These are phyloP conservation scores for Hippocampus kuda DNA, from an alignment of 2,797 vertebrate species.

Conservation along the genomic window DNA sequence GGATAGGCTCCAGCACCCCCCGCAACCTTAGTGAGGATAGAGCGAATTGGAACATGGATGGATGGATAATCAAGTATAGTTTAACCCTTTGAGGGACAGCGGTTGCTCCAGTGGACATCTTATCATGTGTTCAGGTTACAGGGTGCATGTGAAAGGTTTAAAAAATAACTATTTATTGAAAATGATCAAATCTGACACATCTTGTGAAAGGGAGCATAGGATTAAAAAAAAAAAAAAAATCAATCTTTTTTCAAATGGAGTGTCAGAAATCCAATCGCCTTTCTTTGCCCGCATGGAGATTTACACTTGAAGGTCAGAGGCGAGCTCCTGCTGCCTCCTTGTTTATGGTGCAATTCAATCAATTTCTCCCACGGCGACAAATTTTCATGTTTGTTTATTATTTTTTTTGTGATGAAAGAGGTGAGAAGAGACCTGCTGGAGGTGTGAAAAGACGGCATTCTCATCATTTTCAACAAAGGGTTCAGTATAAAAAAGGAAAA, in stretches of 20 bases:
- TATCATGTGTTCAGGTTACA: too few species aligned
- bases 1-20: too few species aligned
- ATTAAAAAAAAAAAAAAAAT: not conserved
- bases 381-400: not conserved
- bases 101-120: not conserved
- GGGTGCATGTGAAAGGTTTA: too few species aligned
- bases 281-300: constrained; percentile 23
- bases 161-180: not conserved
- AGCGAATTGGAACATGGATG: too few species aligned
- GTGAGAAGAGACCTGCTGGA: constrained; percentile 21
- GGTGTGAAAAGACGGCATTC: constrained; percentile 27
- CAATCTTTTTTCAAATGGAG: not conserved
- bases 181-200: not conserved
- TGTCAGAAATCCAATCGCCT: not conserved
- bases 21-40: too few species aligned
- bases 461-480: not conserved
- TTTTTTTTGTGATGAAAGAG: constrained; percentile 16
- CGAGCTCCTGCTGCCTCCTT: not conserved
- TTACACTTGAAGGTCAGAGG: constrained; percentile 34
- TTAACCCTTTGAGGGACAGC: too few species aligned
- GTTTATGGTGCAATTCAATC: constrained; percentile 25
- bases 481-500: not conserved
- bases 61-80: too few species aligned
- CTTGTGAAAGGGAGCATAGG: not conserved
- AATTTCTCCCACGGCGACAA: constrained; percentile 12